A percentile compares a stretch with the other conserved stretches of the same genome.
Conservation (phyloP, 2,888 invertebrate genomes). For the Drosophila flavopinicola region DNA sequence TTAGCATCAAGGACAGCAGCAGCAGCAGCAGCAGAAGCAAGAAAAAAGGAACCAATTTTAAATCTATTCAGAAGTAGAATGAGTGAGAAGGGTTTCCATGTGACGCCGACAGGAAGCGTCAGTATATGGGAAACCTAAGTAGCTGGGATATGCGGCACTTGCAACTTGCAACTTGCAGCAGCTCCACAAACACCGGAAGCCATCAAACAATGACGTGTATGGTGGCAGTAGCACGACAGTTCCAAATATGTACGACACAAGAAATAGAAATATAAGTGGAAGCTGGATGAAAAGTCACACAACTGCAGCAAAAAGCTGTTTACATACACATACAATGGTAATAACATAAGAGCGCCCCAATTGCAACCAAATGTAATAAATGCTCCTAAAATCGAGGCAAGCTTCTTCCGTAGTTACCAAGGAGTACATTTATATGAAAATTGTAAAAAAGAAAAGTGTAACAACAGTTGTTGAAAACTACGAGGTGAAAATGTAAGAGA, state of each 20-base stretch:
- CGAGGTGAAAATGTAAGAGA: too few species aligned
- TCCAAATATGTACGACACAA: conserved; percentile 20
- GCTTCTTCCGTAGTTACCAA: neutral
- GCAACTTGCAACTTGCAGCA: conserved; percentile 38
- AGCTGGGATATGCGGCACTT: conserved; percentile 61
- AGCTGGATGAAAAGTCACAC: conserved; percentile 16
- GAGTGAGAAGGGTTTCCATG: conserved; percentile 3
- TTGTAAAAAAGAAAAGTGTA: too few species aligned
- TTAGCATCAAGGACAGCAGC: conserved; percentile 42
- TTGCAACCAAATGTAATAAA: conserved; percentile 17
- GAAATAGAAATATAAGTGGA: conserved; percentile 8
- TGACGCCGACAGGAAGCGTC: conserved; percentile 58
- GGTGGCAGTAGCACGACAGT: conserved; percentile 34
- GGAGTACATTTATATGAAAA: neutral
- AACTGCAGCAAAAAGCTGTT: conserved; percentile 13
- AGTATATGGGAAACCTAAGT: conserved; percentile 60
- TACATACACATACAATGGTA: conserved; percentile 24
- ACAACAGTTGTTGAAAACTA: too few species aligned
- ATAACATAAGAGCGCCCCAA: conserved; percentile 19
- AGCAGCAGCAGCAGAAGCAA: conserved; percentile 27
- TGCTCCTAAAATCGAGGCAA: neutral
- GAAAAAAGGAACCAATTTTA: conserved; percentile 50
- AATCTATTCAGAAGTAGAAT: conserved; percentile 49
- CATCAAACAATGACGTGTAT: conserved; percentile 72
- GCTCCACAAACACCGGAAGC: conserved; percentile 59